phyloP scores from a whole-genome alignment of 2,888 invertebrate genomes.

The Oscheius sp. region DNA sequence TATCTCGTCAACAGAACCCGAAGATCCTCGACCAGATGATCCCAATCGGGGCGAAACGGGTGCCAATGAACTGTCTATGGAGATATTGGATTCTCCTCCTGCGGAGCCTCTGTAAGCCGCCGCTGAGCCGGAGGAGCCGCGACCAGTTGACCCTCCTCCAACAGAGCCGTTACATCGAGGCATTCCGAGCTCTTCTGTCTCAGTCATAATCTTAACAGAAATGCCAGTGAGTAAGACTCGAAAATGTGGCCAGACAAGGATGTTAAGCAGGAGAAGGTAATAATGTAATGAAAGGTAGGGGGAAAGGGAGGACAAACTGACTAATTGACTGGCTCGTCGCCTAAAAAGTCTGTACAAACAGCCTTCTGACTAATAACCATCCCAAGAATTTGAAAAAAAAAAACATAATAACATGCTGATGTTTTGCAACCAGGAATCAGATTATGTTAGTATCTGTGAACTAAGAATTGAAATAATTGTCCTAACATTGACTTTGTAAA shows the following conservation, averaged over 20 bases:
- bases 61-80: constrained; percentile 3
- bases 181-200: constrained; percentile 28
- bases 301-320: no score
- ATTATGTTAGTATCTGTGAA: no score
- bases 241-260: not conserved
- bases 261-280: not conserved
- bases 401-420: no score
- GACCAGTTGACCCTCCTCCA: constrained; percentile 17
- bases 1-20: constrained; percentile 16
- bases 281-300: constrained; percentile 6
- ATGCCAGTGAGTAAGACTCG: no score
- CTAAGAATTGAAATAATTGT: no score
- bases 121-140: constrained; percentile 10
- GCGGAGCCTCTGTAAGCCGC: constrained; percentile 10
- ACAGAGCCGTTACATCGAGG: constrained; percentile 15
- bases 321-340: no score
- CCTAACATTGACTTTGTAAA: no score
- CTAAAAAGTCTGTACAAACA: no score
- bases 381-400: no score
- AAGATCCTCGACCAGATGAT: constrained; percentile 22
- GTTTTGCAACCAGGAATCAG: no score
- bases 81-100: constrained; percentile 13
- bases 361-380: no score
- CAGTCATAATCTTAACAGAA: constrained; percentile 3
- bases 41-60: constrained; percentile 12